These are phyloP conservation scores for Chrysotoxum bicinctum DNA, from an alignment of 2,888 invertebrate genomes.

Conservation along the genomic window DNA sequence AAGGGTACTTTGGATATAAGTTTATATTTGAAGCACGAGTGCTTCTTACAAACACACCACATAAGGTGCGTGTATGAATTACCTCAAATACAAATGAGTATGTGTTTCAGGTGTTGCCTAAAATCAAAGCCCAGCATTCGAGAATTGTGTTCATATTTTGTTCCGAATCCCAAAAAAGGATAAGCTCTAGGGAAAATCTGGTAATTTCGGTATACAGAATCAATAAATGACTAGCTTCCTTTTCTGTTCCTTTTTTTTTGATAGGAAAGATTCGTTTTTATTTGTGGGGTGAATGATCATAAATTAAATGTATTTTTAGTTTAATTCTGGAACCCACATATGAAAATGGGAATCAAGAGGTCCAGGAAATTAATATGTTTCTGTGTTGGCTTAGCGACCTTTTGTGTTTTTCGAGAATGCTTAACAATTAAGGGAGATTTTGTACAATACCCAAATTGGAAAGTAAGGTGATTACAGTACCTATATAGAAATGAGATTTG, in stretches of 20 bases:
- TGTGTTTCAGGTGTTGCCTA: not conserved
- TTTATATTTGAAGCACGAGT: not conserved
- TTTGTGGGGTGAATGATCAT: conserved; percentile 28
- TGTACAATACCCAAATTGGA: not conserved
- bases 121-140: not conserved
- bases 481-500: not conserved
- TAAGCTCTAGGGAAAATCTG: conserved; percentile 42
- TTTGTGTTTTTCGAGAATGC: conserved; percentile 28
- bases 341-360: conserved; percentile 28
- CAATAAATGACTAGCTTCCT: conserved; percentile 55
- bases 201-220: conserved; percentile 48
- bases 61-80: not conserved
- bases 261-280: not conserved
- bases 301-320: conserved; percentile 59
- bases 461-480: not conserved
- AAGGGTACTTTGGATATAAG: not conserved
- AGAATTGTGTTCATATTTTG: conserved; percentile 22
- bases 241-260: not conserved
- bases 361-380: conserved; percentile 18
- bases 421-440: conserved; percentile 35
- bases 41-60: not conserved
- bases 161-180: conserved; percentile 34
- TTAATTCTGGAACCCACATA: conserved; percentile 32
- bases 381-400: conserved; percentile 10
- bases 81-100: not conserved